Percentiles rank a stretch among this genome's conserved stretches.
Evolutionary conservation across 2,797 vertebrate genomes (phyloP).

Genomic region (Coendou prehensilis): DNA sequence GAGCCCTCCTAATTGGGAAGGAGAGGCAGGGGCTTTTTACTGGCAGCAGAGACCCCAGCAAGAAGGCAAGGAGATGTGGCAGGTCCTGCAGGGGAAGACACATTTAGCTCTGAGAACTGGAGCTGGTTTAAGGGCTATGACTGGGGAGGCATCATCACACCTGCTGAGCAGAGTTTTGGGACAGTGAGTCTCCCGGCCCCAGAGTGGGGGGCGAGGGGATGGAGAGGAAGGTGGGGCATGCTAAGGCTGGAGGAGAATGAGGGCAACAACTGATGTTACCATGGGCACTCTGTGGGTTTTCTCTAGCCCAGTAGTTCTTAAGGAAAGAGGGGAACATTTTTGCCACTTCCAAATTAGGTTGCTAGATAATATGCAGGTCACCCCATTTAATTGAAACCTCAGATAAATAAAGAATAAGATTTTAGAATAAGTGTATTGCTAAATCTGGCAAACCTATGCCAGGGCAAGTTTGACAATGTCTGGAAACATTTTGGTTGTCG

Average conservation of each 20-base stretch:
- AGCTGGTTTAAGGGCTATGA: neutral
- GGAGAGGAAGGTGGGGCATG: too few species aligned
- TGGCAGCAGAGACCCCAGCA: neutral
- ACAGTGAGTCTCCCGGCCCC: neutral
- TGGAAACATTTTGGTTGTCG: neutral
- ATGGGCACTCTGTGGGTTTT: neutral
- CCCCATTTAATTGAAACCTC: neutral
- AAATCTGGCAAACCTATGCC: neutral
- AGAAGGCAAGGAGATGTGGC: neutral
- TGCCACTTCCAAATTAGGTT: neutral
- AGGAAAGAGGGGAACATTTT: neutral
- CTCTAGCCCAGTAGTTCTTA: neutral
- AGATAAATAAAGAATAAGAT: neutral
- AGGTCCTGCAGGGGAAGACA: neutral
- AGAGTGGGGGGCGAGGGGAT: neutral
- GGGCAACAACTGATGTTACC: neutral
- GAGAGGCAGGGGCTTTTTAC: neutral
- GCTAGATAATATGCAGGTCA: neutral
- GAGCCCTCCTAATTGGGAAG: constrained; percentile 56
- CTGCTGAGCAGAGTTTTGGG: neutral
- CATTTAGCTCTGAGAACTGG: neutral
- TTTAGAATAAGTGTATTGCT: neutral
- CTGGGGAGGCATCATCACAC: rapidly evolving
- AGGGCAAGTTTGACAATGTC: neutral
- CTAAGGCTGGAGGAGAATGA: neutral